Evolutionary conservation across 1,140 invertebrate genomes (phyloP), one percentile per base, ranked within the genome.

Genomic region (Oreohelix idahoensis): DNA sequence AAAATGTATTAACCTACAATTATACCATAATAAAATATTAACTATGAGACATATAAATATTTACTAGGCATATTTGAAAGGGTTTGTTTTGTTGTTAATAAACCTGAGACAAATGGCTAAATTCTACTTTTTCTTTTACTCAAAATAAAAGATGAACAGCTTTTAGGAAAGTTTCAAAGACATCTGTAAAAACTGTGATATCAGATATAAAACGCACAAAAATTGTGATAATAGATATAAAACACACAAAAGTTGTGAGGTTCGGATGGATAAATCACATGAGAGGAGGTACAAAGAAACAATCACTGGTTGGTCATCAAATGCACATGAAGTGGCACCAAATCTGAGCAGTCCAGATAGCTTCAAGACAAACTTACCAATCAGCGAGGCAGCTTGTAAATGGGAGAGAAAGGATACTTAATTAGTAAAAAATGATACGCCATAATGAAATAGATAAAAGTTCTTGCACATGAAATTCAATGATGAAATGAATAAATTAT

Each of bases 361-460:
- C 36, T 38, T 38, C 11, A 38, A 38, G 38, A 53, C 23, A 81
- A 45, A 81, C 79, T 81, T 81, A 81, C 79, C 79, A 81, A 42
- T 81, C 79, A 81, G 38, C 69, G 79, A 71, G 79, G 79, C 79
- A 81, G 79, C 79, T 81, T 81, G 79, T 49, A 71, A 77, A 2
- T 51, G 29, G 73, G 63, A 49, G 17, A 79, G 32, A 77, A 58
- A 69, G 66, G 15, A 79, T n/a, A 39, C n/a, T 23, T 2, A 26
- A 39, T 79, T 58, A 45, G 71, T 26, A 42, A 77, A 63, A 32
- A 26, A 49, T 26, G 49, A 15, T 26, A 53, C n/a, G 15, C 38
- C 2, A 42, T 15, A 45, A n/a, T n/a, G n/a, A n/a, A n/a, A n/a
- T n/a, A n/a, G n/a, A n/a, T n/a, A n/a, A n/a, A n/a, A n/a, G n/a